Conservation (phyloP, 2,113 vertebrate species). For the Oncorhynchus kisutch region DNA sequence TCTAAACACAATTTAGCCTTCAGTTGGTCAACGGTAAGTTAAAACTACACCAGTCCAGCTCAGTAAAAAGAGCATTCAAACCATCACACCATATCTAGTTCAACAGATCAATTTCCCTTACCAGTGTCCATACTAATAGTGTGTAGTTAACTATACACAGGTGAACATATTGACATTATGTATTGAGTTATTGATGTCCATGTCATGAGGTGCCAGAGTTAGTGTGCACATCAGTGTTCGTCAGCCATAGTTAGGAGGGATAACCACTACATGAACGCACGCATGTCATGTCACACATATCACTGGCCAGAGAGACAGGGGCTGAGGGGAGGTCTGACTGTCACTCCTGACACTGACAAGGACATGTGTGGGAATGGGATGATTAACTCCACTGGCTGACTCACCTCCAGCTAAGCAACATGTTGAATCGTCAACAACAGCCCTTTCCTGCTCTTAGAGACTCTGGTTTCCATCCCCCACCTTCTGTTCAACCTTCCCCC, state of each 20-base stretch:
- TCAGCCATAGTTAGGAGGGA: too few species aligned
- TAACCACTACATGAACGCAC: too few species aligned
- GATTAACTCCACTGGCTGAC: background rate
- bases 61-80: background rate
- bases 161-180: background rate
- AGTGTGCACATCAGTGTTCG: too few species aligned
- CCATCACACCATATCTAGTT: background rate
- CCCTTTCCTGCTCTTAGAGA: background rate
- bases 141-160: too few species aligned
- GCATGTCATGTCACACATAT: background rate
- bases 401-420: background rate
- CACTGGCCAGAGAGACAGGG: background rate
- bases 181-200: background rate
- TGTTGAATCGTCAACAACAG: background rate
- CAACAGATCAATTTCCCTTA: background rate
- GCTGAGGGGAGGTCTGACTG: background rate
- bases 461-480: too few species aligned
- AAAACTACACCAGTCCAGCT: background rate
- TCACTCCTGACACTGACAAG: background rate
- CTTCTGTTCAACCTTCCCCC: too few species aligned
- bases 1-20: conserved; percentile 13
- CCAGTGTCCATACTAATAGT: background rate
- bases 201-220: too few species aligned
- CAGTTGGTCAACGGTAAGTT: background rate
- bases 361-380: background rate